phyloP scores from a whole-genome alignment of 1,140 invertebrate species.

The Pseudomyrmex concolor region DNA sequence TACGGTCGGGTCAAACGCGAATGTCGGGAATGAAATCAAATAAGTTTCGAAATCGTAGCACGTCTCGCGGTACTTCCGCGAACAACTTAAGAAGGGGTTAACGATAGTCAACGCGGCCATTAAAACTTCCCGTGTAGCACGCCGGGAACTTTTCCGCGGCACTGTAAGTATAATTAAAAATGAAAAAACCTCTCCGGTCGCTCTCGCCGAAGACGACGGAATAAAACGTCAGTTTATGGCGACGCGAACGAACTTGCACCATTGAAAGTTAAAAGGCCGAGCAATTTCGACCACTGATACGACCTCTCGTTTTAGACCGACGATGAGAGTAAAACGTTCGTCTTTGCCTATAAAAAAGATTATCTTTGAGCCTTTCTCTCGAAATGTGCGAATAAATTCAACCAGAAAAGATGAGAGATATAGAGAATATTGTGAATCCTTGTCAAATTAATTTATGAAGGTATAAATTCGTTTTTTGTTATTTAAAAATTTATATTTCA shows the following conservation, averaged over 20 bases:
- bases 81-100: constrained; percentile 50
- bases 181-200: constrained; percentile 63
- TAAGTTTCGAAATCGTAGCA: constrained; percentile 61
- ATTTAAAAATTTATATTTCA: too few species aligned
- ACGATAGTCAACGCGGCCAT: constrained; percentile 59
- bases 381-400: neutral
- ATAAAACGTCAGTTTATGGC: constrained; percentile 70
- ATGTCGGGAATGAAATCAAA: constrained; percentile 8
- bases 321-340: constrained; percentile 20
- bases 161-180: constrained; percentile 69
- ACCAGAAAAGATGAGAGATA: too few species aligned
- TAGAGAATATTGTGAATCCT: too few species aligned
- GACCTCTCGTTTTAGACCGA: constrained; percentile 22
- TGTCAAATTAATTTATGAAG: too few species aligned
- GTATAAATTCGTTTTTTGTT: too few species aligned
- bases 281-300: constrained; percentile 54
- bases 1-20: constrained; percentile 5
- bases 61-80: constrained; percentile 37
- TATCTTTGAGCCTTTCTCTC: neutral
- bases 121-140: constrained; percentile 62
- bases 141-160: constrained; percentile 62
- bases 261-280: constrained; percentile 71
- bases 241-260: constrained; percentile 67
- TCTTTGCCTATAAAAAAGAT: constrained; percentile 14
- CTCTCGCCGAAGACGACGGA: constrained; percentile 57